Evolutionary conservation across 2,797 vertebrate species (phyloP).

Genomic region (Enteromius fasciolatus): DNA sequence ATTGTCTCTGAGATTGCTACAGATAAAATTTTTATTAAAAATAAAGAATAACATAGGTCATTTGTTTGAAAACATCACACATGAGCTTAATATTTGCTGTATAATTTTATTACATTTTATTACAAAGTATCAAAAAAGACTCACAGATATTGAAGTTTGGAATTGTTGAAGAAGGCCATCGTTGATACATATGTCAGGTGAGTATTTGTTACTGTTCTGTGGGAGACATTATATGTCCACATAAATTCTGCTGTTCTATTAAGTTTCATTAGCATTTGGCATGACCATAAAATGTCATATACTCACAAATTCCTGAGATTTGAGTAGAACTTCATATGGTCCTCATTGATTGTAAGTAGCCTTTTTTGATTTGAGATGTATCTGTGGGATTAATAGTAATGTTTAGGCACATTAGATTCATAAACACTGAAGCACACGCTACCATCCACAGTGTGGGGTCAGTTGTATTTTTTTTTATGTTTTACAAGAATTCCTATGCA

Average conservation of each 20-base stretch:
- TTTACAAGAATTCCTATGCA: background rate
- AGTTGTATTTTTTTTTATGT: background rate
- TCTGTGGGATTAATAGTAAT: constrained; percentile 71
- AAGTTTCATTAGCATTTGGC: background rate
- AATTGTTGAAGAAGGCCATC: constrained; percentile 90
- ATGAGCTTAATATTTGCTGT: background rate
- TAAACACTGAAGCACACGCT: background rate
- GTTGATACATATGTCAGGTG: constrained; percentile 86
- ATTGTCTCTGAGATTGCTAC: constrained; percentile 93
- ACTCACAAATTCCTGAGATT: constrained; percentile 97
- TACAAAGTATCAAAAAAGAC: constrained; percentile 62
- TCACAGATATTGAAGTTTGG: constrained; percentile 94
- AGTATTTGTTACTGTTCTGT: constrained; percentile 91
- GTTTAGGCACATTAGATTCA: background rate
- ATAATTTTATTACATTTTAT: background rate
- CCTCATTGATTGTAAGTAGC: constrained; percentile 88
- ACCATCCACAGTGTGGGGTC: too few relatives aligned
- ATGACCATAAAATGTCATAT: background rate
- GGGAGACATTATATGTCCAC: constrained; percentile 52
- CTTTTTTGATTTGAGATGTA: constrained; percentile 90
- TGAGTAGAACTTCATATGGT: constrained; percentile 89
- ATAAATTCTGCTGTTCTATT: background rate
- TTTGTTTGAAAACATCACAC: background rate
- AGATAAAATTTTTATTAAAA: constrained; percentile 41
- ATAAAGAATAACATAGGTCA: background rate